These are phyloP conservation scores for Anas flavirostris DNA, from an alignment of 2,797 vertebrate species.

Conservation along the genomic window DNA sequence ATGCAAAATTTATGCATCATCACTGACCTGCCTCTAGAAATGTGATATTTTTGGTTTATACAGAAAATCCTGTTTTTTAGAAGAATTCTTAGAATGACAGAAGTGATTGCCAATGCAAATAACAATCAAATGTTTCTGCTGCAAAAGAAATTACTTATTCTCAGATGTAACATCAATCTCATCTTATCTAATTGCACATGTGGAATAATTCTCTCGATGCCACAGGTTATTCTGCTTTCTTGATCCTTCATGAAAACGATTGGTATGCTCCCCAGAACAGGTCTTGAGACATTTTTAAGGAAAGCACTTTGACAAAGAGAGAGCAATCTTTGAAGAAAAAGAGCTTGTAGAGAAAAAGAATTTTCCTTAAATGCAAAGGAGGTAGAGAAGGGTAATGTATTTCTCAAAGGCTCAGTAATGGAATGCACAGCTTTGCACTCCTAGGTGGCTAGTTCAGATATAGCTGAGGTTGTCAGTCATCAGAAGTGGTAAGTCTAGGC, in stretches of 20 bases:
- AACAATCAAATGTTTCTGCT: background rate
- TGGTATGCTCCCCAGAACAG: background rate
- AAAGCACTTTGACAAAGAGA: background rate
- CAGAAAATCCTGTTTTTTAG: background rate
- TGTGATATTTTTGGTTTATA: background rate
- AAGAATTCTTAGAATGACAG: background rate
- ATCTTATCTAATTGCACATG: background rate
- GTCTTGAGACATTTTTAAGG: background rate
- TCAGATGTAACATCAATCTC: background rate
- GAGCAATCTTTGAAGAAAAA: background rate
- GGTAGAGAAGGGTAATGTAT: background rate
- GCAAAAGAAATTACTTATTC: background rate
- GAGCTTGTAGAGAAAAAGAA: background rate
- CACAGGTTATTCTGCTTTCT: background rate
- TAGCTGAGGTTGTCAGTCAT: background rate
- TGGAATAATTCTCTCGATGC: background rate
- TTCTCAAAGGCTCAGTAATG: background rate
- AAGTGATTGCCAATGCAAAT: background rate
- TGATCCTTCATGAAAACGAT: background rate
- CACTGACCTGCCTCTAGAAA: background rate
- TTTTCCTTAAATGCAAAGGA: background rate
- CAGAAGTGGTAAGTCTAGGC: background rate
- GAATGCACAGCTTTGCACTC: background rate
- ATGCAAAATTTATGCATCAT: background rate
- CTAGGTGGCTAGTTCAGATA: background rate